These are phyloP conservation scores for Halotydeus destructor DNA, from an alignment of 1,140 invertebrate genomes.

Conservation along the genomic window DNA sequence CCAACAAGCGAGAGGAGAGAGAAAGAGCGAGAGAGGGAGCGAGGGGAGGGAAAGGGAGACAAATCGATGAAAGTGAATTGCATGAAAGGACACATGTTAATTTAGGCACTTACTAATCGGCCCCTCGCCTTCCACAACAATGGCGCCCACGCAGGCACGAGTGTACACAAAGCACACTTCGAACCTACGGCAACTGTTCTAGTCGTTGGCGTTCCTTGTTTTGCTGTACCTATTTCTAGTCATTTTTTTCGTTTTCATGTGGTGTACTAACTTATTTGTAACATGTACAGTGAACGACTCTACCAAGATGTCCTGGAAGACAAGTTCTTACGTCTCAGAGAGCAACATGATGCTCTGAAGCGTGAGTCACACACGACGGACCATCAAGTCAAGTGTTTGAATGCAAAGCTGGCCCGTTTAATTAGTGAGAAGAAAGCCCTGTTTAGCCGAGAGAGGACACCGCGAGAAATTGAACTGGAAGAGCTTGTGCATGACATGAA, in stretches of 20 bases:
- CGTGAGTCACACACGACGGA: background rate
- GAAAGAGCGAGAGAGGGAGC: too few species aligned
- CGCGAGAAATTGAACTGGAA: constrained; percentile 1
- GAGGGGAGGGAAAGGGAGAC: background rate
- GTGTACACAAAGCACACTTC: too few species aligned
- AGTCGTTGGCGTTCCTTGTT: too few species aligned
- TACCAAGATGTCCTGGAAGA: constrained; percentile 8
- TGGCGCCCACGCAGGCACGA: too few species aligned
- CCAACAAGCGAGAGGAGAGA: too few species aligned
- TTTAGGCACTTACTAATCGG: too few species aligned
- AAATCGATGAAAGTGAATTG: background rate
- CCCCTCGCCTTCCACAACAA: too few species aligned
- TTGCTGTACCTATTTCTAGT: too few species aligned
- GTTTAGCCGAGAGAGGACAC: background rate
- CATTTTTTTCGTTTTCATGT: too few species aligned
- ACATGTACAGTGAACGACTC: too few species aligned
- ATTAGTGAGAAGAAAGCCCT: constrained; percentile 7
- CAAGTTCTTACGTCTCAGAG: constrained; percentile 1
- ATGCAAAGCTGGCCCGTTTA: constrained; percentile 2
- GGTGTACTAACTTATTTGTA: too few species aligned
- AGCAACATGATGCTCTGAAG: constrained; percentile 5
- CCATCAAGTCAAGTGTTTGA: background rate
- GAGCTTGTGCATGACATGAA: constrained; percentile 7
- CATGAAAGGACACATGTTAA: background rate
- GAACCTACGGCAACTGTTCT: too few species aligned